Evolutionary conservation across 2,797 vertebrate genomes (phyloP).

Genomic region (Urosaurus nigricauda): DNA sequence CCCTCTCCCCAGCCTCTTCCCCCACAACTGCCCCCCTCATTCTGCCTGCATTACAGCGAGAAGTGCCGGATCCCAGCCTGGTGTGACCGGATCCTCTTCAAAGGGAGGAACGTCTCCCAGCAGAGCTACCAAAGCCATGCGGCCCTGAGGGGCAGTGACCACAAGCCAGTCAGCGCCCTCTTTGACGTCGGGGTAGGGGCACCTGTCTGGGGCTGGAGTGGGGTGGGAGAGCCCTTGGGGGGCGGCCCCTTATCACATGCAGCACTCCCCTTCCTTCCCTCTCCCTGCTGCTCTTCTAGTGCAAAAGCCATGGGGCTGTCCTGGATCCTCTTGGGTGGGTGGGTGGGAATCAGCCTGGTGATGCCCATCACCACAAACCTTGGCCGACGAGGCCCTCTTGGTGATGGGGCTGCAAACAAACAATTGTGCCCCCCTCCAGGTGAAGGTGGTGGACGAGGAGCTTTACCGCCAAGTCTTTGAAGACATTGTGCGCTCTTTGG

Average conservation of each 20-base stretch:
- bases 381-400: background rate
- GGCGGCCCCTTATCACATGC: background rate
- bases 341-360: background rate
- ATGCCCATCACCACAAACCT: background rate
- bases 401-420: background rate
- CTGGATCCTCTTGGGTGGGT: background rate
- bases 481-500: slow-evolving; percentile 92
- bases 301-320: background rate
- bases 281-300: background rate
- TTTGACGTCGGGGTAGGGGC: slow-evolving; percentile 89
- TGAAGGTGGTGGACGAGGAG: slow-evolving; percentile 89
- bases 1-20: background rate
- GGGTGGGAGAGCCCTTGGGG: background rate
- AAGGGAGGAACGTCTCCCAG: slow-evolving; percentile 88
- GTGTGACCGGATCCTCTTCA: slow-evolving; percentile 97
- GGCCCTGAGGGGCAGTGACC: slow-evolving; percentile 93
- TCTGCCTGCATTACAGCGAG: slow-evolving; percentile 82
- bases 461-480: slow-evolving; percentile 91
- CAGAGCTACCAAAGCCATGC: slow-evolving; percentile 93
- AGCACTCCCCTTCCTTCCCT: background rate
- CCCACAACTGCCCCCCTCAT: background rate
- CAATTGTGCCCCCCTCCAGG: slow-evolving; percentile 77
- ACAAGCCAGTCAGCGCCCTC: slow-evolving; percentile 96
- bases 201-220: background rate
- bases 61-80: slow-evolving; percentile 95